phyloP scores from a whole-genome alignment of 2,888 invertebrate genomes.

The Acleris laterana region DNA sequence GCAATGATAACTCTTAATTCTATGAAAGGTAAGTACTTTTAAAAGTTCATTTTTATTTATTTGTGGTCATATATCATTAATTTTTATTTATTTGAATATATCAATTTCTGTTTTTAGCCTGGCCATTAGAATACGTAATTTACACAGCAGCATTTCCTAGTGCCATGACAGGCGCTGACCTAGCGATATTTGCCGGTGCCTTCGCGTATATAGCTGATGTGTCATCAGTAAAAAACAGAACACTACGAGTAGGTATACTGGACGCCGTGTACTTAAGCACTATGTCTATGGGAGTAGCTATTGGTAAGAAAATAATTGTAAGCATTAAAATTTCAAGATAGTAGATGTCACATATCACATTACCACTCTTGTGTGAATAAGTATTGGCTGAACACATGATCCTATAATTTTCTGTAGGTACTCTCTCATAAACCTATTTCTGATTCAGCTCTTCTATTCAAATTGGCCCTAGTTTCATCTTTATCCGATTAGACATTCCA shows the following conservation, averaged over 20 bases:
- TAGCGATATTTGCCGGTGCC: constrained; percentile 91
- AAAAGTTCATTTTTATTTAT: background rate
- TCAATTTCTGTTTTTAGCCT: constrained; percentile 57
- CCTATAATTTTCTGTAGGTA: no score
- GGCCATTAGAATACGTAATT: constrained; percentile 90
- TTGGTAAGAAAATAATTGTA: constrained; percentile 79
- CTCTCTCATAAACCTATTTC: no score
- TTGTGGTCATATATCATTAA: background rate
- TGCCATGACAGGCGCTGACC: constrained; percentile 90
- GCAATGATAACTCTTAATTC: constrained; percentile 89
- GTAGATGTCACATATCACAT: background rate
- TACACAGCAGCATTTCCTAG: constrained; percentile 91
- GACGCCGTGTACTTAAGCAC: constrained; percentile 93
- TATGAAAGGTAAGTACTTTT: constrained; percentile 69
- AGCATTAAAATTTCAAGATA: background rate
- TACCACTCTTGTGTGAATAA: background rate
- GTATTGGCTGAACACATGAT: no score
- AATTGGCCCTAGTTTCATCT: no score
- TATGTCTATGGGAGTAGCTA: constrained; percentile 91
- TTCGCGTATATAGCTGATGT: constrained; percentile 93
- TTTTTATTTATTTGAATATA: background rate
- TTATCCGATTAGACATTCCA: no score
- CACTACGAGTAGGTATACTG: constrained; percentile 91
- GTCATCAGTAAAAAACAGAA: constrained; percentile 87
- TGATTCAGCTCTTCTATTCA: no score